Evolutionary conservation across 1,140 invertebrate genomes (phyloP).

Genomic region (Hyphantria cunea): DNA sequence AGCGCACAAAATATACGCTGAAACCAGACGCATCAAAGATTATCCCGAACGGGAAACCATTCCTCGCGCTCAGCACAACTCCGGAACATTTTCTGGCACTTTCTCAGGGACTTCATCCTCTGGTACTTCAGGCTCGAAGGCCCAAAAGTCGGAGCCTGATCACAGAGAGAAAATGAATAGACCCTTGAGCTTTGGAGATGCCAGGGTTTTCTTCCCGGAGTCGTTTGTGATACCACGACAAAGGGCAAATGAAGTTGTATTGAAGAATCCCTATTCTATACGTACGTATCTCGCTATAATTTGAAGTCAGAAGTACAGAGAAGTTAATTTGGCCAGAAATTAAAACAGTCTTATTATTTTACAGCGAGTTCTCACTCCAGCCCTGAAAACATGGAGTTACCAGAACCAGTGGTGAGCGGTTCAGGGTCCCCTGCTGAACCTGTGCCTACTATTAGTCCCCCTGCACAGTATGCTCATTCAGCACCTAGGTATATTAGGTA

Average conservation of each 20-base stretch:
- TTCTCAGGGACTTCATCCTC: conserved; percentile 78
- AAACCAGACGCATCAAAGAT: conserved; percentile 60
- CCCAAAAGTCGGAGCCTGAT: conserved; percentile 62
- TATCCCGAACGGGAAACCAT: conserved; percentile 53
- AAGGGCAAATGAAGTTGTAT: conserved; percentile 58
- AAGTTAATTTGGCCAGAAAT: background rate
- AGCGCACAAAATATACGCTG: conserved; percentile 71
- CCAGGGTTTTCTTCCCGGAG: conserved; percentile 76
- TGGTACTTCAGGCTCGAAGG: conserved; percentile 74
- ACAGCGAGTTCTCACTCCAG: conserved; percentile 68
- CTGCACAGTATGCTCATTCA: conserved; percentile 84
- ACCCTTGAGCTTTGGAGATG: conserved; percentile 67
- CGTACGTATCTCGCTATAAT: conserved; percentile 51
- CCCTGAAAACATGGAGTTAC: conserved; percentile 51
- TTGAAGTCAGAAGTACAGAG: background rate
- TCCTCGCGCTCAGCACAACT: conserved; percentile 54
- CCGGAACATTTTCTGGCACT: conserved; percentile 56
- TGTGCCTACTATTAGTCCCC: conserved; percentile 84
- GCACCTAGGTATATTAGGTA: conserved; percentile 66
- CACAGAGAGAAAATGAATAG: conserved; percentile 54
- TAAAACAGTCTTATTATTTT: conserved; percentile 2
- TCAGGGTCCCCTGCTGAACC: conserved; percentile 63
- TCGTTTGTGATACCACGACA: conserved; percentile 73
- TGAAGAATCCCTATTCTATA: conserved; percentile 66
- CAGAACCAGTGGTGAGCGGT: conserved; percentile 43